Base-by-base conservation (phyloP, 2,888 invertebrate genomes). In the Phrixothrix hirtus region DNA sequence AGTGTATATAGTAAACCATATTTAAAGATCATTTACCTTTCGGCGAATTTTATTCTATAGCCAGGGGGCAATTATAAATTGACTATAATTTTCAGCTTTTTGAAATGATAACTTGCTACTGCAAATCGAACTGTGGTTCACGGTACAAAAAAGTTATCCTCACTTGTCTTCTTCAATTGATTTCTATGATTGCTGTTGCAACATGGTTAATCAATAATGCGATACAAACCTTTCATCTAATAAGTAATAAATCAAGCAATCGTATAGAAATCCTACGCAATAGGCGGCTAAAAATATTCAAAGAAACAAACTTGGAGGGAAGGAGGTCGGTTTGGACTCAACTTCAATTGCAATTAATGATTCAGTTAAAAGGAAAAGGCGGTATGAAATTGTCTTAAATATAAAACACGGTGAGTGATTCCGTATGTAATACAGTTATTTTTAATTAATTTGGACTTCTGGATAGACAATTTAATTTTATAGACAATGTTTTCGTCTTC, bases 251-350 rank as follows among this genome's bases (percentile, higher is more conserved):
- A 49, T 49, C 49, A 49, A 35, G 34, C 36, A 17, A 43, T 49
- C 49, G 36, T 49, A 37, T 37, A 43, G 35, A 41, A 48, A 48
- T 42, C 49, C 49, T 43, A 49, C 49, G 49, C 49, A 37, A 43
- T 15, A 31, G 36, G 42, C 42, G 49, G 49, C 37, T 47, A 25
- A 37, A 36, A 38, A 47, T 30, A 31, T 29, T 36, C 39, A 53
- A 47, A 42, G 41, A 37, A 42, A 47, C 35, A 34, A 34, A 26
- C 16, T 35, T 35, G 29, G 30, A 51, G 36, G 39, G 52, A 52
- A 43, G 29, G n/a, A n/a, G n/a, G n/a, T n/a, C 30, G 35, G 31
- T 37, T 42, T 27, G 35, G 21, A 39, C 34, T 41, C 38, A 45
- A 45, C 41, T 16, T 34, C 12, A 13, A 16, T 25, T 2, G 13